Percentiles rank a stretch among this genome's conserved stretches.
Conservation (phyloP, 53 echinoderm and acorn worm species). For the Paracentrotus lividus region DNA sequence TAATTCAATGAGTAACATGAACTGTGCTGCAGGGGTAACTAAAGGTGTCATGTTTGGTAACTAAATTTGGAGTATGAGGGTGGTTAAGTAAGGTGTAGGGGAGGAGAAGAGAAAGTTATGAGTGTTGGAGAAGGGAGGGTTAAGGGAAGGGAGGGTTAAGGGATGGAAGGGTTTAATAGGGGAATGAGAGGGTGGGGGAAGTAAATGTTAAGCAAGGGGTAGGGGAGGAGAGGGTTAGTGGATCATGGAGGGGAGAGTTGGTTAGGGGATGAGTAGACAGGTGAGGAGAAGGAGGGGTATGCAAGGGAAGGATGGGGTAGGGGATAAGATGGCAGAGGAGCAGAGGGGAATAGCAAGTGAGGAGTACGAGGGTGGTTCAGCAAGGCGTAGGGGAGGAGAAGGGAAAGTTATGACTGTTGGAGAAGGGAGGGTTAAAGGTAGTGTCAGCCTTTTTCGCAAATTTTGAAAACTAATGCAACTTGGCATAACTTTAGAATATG, state of each 20-base stretch:
- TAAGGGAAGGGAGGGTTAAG: neutral
- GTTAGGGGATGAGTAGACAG: too few relatives aligned
- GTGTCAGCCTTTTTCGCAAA: too few relatives aligned
- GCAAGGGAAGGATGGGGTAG: neutral
- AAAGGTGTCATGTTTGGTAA: neutral
- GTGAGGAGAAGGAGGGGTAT: neutral
- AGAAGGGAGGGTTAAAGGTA: neutral
- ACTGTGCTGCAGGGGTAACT: neutral
- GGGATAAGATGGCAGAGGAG: neutral
- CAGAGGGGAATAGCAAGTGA: too few relatives aligned
- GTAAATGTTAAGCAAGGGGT: neutral
- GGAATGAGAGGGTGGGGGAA: neutral
- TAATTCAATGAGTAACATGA: conserved; percentile 14
- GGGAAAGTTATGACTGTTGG: neutral
- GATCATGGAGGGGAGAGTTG: too few relatives aligned
- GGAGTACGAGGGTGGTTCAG: too few relatives aligned
- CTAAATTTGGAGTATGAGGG: neutral
- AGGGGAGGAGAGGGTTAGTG: neutral
- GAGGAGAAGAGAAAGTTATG: neutral
- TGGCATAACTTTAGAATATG: too few relatives aligned
- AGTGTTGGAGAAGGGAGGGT: neutral
- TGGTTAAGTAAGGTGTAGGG: neutral
- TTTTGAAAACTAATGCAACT: too few relatives aligned
- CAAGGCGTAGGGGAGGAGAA: neutral
- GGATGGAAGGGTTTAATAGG: neutral